Evolutionary conservation across 2,797 vertebrate species (phyloP).

Genomic region (Bradypus variegatus): DNA sequence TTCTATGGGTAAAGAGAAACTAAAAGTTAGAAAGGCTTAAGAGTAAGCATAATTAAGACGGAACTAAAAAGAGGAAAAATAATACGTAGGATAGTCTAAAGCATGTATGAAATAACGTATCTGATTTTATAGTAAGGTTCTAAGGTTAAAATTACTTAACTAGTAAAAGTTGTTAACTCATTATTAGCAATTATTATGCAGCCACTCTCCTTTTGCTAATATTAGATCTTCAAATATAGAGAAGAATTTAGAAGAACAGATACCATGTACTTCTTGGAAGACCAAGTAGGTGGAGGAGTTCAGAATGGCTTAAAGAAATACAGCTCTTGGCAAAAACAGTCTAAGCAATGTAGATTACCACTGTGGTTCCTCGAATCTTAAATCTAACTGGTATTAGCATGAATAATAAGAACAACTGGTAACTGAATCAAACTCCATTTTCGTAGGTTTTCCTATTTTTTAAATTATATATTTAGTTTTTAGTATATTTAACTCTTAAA

Average conservation of each 20-base stretch:
- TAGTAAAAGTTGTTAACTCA: constrained; percentile 8
- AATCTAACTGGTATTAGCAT: constrained; percentile 3
- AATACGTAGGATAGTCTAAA: not conserved
- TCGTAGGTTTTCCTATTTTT: not conserved
- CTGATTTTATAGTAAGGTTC: not conserved
- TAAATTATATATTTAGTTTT: constrained; percentile 9
- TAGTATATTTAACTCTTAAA: constrained; percentile 16
- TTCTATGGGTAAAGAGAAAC: constrained; percentile 20
- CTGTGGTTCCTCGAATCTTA: not conserved
- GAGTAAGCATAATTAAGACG: constrained; percentile 27
- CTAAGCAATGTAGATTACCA: not conserved
- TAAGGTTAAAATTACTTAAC: constrained; percentile 13
- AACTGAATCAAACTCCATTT: not conserved
- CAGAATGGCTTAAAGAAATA: constrained; percentile 15
- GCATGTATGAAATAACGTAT: not conserved
- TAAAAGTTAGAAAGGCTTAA: constrained; percentile 14
- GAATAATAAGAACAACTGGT: constrained; percentile 24
- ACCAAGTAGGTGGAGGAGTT: not conserved
- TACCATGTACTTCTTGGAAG: not conserved
- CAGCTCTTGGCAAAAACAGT: not conserved
- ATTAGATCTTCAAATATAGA: constrained; percentile 4
- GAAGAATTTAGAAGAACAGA: constrained; percentile 6
- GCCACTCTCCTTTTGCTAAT: not conserved
- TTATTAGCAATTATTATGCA: constrained; percentile 5
- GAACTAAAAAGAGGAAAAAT: not conserved